These are phyloP conservation scores for Chymomyza fuscimana DNA, from an alignment of 2,888 invertebrate genomes.

Conservation along the genomic window DNA sequence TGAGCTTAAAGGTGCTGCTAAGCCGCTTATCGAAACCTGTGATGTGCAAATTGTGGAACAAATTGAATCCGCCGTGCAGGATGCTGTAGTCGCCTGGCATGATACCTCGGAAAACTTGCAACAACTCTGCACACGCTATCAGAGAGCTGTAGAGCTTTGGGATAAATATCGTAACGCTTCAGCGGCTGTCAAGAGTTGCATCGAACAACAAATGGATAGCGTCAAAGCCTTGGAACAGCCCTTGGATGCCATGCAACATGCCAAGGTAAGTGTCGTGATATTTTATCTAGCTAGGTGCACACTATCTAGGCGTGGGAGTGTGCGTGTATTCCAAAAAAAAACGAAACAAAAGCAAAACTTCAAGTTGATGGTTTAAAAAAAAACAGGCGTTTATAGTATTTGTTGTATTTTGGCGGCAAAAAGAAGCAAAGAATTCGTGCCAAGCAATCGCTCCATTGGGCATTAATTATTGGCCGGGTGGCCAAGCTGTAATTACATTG, in stretches of 20 bases:
- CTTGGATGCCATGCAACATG: slow-evolving; percentile 84
- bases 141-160: slow-evolving; percentile 91
- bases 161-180: slow-evolving; percentile 89
- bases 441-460: slow-evolving; percentile 37
- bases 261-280: slow-evolving; percentile 83
- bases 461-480: slow-evolving; percentile 32
- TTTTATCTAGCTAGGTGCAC: slow-evolving; percentile 24
- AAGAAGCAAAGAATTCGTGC: slow-evolving; percentile 16
- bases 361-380: not conserved
- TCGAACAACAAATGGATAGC: slow-evolving; percentile 87
- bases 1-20: slow-evolving; percentile 86
- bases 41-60: slow-evolving; percentile 86
- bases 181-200: slow-evolving; percentile 87
- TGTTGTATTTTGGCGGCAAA: slow-evolving; percentile 50
- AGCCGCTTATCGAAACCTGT: slow-evolving; percentile 86
- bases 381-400: not conserved
- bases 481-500: slow-evolving; percentile 61
- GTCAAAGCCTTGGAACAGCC: slow-evolving; percentile 85
- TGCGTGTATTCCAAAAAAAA: slow-evolving; percentile 11
- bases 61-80: slow-evolving; percentile 87
- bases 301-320: not conserved
- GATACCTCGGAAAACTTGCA: slow-evolving; percentile 89
- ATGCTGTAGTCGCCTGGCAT: slow-evolving; percentile 89
- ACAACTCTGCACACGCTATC: slow-evolving; percentile 88
- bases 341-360: slow-evolving; percentile 18